Evolutionary conservation across 1,140 invertebrate species (phyloP).

Genomic region (Rhynchophorus ferrugineus): DNA sequence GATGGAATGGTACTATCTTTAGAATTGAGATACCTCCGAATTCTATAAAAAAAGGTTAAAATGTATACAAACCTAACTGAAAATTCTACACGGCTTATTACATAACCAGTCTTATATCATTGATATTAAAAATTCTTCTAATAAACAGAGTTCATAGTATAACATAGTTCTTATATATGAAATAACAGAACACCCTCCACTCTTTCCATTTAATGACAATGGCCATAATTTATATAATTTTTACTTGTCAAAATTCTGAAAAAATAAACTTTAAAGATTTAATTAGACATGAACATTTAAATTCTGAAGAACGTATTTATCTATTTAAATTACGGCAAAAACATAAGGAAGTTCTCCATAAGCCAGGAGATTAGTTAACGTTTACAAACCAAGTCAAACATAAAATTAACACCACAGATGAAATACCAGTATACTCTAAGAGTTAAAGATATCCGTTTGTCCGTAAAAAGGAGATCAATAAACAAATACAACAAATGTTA

Average conservation of each 20-base stretch:
- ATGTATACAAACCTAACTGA: not conserved
- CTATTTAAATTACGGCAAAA: conserved; percentile 9
- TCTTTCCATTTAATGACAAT: too few species aligned
- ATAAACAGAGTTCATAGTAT: too few species aligned
- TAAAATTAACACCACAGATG: conserved; percentile 26
- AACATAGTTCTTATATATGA: too few species aligned
- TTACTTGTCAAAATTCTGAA: conserved; percentile 1
- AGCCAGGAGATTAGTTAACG: conserved; percentile 3
- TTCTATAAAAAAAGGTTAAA: conserved; percentile 5
- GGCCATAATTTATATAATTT: too few species aligned
- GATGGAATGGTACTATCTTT: not conserved
- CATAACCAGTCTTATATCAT: too few species aligned
- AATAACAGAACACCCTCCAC: too few species aligned
- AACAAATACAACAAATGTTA: conserved; percentile 29
- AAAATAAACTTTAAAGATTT: not conserved
- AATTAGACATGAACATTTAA: conserved; percentile 16
- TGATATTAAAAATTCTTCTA: too few species aligned
- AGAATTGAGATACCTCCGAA: conserved; percentile 3
- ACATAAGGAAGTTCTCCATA: not conserved
- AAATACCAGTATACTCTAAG: conserved; percentile 33
- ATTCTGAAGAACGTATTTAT: conserved; percentile 14
- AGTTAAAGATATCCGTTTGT: conserved; percentile 33
- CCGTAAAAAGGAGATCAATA: conserved; percentile 32
- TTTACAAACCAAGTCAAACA: conserved; percentile 24
- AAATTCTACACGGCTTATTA: too few species aligned